These are phyloP conservation scores for Oophaga pumilio DNA, from an alignment of 2,113 vertebrate genomes.

Conservation along the genomic window DNA sequence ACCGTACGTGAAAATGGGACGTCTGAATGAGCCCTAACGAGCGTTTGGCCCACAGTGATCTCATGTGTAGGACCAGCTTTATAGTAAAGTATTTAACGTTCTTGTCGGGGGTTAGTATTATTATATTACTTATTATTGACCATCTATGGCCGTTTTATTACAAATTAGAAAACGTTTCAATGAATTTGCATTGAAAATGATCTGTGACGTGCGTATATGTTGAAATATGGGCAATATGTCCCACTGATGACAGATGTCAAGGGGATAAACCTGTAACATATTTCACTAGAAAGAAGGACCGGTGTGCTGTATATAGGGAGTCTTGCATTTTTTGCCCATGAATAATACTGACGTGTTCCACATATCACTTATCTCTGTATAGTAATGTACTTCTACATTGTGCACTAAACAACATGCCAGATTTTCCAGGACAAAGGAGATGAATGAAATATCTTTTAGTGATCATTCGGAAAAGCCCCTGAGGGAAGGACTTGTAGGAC, in stretches of 20 bases:
- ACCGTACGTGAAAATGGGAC: too few species aligned
- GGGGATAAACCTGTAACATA: neutral
- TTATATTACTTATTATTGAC: too few species aligned
- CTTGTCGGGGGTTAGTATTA: too few species aligned
- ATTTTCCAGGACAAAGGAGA: constrained; percentile 19
- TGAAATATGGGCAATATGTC: neutral
- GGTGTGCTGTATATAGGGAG: neutral
- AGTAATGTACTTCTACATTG: neutral
- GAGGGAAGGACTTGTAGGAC: constrained; percentile 7
- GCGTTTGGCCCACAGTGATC: too few species aligned
- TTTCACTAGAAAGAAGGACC: neutral
- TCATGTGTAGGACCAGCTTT: too few species aligned
- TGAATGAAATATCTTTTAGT: constrained; percentile 30
- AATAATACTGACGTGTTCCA: neutral
- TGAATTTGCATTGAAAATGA: too few species aligned
- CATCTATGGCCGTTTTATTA: too few species aligned
- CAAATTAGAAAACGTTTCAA: too few species aligned
- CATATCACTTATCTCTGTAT: neutral
- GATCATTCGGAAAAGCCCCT: constrained; percentile 4
- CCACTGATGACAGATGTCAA: neutral
- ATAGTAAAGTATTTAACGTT: too few species aligned
- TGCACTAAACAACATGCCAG: neutral
- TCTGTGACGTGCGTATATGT: neutral
- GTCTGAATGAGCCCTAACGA: too few species aligned
- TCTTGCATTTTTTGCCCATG: neutral